Evolutionary conservation across 2,113 vertebrate species (phyloP).

Genomic region (Gobius niger): DNA sequence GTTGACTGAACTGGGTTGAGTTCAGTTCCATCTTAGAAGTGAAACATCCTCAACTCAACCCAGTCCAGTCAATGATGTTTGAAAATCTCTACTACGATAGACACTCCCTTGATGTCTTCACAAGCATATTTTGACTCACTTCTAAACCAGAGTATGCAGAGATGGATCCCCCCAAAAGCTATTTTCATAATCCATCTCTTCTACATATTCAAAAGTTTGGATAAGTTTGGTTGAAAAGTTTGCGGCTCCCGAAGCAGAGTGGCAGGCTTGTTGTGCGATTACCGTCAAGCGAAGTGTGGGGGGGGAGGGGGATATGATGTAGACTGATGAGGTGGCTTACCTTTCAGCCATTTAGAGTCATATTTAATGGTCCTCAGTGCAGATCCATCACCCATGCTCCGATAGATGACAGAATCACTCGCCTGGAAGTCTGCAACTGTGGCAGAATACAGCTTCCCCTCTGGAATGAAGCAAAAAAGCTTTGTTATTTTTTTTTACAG

Average conservation of each 20-base stretch:
- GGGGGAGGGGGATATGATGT: constrained; percentile 8
- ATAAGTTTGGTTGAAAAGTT: constrained; percentile 2
- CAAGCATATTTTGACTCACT: not conserved
- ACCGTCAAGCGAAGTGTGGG: constrained; percentile 1
- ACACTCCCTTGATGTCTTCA: not conserved
- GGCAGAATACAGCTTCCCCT: constrained; percentile 94
- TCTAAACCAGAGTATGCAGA: not conserved
- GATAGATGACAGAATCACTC: constrained; percentile 98
- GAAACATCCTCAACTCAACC: too few relatives aligned
- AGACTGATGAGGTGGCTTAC: constrained; percentile 67
- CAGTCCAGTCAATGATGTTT: too few relatives aligned
- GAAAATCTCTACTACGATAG: too few relatives aligned
- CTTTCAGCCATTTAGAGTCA: constrained; percentile 99
- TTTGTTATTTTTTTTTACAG: not conserved
- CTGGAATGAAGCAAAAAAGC: constrained; percentile 30
- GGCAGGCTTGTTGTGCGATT: not conserved
- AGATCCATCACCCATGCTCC: constrained; percentile 97
- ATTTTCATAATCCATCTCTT: not conserved
- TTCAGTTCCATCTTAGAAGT: too few relatives aligned
- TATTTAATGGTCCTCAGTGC: constrained; percentile 98
- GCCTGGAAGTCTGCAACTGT: constrained; percentile 98
- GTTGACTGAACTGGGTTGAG: too few relatives aligned
- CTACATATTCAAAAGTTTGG: not conserved
- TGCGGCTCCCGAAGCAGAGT: not conserved
- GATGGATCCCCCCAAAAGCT: not conserved